Evolutionary conservation across 2,888 invertebrate genomes (phyloP), one percentile per base, ranked within the genome.

Genomic region (Rambutsinella grinnellia): DNA sequence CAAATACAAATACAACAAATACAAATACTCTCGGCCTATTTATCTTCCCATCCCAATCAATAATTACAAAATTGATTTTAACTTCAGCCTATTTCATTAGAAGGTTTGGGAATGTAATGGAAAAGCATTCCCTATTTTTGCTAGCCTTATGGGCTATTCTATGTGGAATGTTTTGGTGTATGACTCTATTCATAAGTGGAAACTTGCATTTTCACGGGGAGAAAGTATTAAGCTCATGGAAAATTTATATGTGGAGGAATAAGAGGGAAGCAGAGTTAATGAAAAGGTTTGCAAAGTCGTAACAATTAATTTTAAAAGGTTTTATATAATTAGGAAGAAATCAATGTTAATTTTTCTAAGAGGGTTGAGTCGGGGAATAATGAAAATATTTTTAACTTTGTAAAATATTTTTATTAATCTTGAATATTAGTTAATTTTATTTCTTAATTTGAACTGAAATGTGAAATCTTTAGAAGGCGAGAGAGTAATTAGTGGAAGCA

Each of bases 401-500:
- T n/a, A n/a, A n/a, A n/a, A n/a, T n/a, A n/a, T n/a, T n/a, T n/a
- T n/a, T n/a, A n/a, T n/a, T n/a, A n/a, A n/a, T n/a, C n/a, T n/a
- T n/a, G n/a, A n/a, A n/a, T n/a, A n/a, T n/a, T n/a, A n/a, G n/a
- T n/a, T n/a, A n/a, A n/a, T n/a, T n/a, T n/a, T n/a, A n/a, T n/a
- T n/a, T n/a, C n/a, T n/a, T n/a, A n/a, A n/a, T n/a, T n/a, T n/a
- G n/a, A n/a, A n/a, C n/a, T n/a, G n/a, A 49, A 68, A 68, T 15
- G 27, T 58, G 49, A 58, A 68, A 19, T 68, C 67, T 23, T 58
- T 17, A 10, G 13, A 21, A 2, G 67, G 67, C 13, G 67, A 58
- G 36, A 68, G 51, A 13, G 49, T 21, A 58, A 68, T 57, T 23
- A 49, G 49, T 13, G 67, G 67, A 13, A 68, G 58, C 10, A 68